Percentiles rank a stretch among this genome's conserved stretches.
Conservation (phyloP, 2,797 vertebrate genomes). For the Perodicticus potto region DNA sequence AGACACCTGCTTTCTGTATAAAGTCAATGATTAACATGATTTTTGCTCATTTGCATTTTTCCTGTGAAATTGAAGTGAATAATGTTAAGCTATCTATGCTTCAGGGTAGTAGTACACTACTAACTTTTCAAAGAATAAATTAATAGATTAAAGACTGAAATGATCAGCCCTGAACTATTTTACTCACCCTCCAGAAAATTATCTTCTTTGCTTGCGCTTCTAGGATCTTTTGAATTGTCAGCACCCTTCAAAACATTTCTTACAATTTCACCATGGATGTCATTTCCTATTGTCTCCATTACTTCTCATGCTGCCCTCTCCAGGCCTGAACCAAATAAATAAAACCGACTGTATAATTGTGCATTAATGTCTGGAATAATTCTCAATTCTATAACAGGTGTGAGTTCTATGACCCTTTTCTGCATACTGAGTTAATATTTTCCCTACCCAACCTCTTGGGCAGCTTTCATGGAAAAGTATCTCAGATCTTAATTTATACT, state of each 20-base stretch:
- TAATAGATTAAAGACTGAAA: constrained; percentile 72
- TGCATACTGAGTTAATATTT: neutral
- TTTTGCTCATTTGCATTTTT: constrained; percentile 68
- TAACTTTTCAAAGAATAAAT: constrained; percentile 75
- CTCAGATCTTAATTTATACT: neutral
- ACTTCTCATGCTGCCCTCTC: constrained; percentile 15
- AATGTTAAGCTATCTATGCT: constrained; percentile 60
- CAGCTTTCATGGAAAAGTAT: neutral
- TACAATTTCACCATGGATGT: constrained; percentile 57
- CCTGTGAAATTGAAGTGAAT: constrained; percentile 37
- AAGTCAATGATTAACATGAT: constrained; percentile 45
- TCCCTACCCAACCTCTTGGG: neutral
- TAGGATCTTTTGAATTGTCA: constrained; percentile 71
- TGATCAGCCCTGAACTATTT: constrained; percentile 69
- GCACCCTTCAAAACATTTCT: constrained; percentile 72
- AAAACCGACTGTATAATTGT: constrained; percentile 29
- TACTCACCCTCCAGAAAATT: constrained; percentile 69
- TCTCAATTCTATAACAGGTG: neutral
- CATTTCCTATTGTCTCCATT: constrained; percentile 55
- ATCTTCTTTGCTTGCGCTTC: constrained; percentile 48
- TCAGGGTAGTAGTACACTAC: neutral
- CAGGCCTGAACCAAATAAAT: constrained; percentile 41
- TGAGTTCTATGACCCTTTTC: neutral
- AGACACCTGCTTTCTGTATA: neutral
- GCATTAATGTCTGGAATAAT: constrained; percentile 22